phyloP scores from a whole-genome alignment of 2,113 vertebrate genomes.

The Rhizomys pruinosus region DNA sequence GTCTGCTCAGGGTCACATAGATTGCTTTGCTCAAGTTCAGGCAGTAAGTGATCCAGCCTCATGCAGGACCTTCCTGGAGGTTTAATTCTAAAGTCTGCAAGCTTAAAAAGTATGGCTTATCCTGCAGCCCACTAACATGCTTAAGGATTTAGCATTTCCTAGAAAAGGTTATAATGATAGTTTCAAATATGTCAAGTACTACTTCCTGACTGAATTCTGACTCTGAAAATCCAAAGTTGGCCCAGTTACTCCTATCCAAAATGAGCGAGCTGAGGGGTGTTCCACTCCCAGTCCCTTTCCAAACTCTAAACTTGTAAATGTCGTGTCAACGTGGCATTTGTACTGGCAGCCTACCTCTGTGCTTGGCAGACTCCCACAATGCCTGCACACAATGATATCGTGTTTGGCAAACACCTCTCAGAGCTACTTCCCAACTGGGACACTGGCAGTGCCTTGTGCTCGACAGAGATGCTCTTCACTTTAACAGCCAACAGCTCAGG shows the following conservation, averaged over 20 bases:
- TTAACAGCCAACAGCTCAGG: constrained; percentile 32
- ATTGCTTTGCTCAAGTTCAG: neutral
- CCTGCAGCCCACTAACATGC: neutral
- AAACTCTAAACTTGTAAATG: constrained; percentile 75
- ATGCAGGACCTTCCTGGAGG: neutral
- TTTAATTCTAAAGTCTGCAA: neutral
- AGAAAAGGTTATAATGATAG: neutral
- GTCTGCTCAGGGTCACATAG: neutral
- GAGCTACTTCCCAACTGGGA: constrained; percentile 50
- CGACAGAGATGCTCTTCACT: constrained; percentile 42
- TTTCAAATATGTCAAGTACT: constrained; percentile 31
- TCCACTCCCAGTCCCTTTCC: constrained; percentile 54
- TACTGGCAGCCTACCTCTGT: constrained; percentile 66
- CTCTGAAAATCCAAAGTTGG: constrained; percentile 57
- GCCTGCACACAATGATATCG: constrained; percentile 69
- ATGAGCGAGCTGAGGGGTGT: constrained; percentile 41
- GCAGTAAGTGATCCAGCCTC: neutral
- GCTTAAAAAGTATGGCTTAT: constrained; percentile 3
- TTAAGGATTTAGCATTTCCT: constrained; percentile 40
- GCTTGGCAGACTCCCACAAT: constrained; percentile 60
- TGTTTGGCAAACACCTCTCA: constrained; percentile 63
- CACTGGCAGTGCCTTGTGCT: constrained; percentile 29
- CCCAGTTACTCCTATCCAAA: constrained; percentile 24
- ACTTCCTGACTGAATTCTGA: constrained; percentile 58
- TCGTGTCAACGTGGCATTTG: constrained; percentile 71